A percentile compares a stretch with the other conserved stretches of the same genome.
Evolutionary conservation across 2,888 invertebrate genomes (phyloP).

Genomic region (Pegoplata infirma): DNA sequence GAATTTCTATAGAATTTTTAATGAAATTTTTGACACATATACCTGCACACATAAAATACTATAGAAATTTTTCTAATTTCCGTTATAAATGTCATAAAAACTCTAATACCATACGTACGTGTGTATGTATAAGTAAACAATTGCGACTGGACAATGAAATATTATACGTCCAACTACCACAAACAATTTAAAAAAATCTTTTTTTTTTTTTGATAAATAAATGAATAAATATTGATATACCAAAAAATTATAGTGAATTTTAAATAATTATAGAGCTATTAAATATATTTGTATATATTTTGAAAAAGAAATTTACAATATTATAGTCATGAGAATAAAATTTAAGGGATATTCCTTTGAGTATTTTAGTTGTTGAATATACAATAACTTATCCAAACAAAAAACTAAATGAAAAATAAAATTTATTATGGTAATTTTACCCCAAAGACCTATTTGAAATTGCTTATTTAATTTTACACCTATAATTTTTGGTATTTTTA

Average conservation of each 20-base stretch:
- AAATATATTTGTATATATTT: background rate
- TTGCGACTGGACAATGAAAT: background rate
- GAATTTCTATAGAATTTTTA: conserved; percentile 26
- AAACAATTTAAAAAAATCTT: too few species aligned
- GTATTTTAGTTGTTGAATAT: background rate
- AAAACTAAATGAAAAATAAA: background rate
- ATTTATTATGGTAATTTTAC: conserved; percentile 26
- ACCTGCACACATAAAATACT: background rate
- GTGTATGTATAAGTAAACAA: background rate
- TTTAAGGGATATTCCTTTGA: background rate
- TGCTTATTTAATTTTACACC: conserved; percentile 13
- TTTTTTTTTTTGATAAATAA: too few species aligned
- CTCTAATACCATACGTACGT: background rate
- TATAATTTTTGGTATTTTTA: background rate
- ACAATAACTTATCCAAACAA: background rate
- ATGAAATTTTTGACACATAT: background rate
- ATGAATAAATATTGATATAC: too few species aligned
- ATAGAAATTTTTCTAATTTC: conserved; percentile 48
- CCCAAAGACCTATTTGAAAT: conserved; percentile 7
- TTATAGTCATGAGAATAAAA: background rate
- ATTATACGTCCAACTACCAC: background rate
- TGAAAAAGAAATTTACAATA: background rate
- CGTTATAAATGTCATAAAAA: conserved; percentile 28
- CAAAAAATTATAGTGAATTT: background rate
- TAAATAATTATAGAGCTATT: background rate